phyloP scores from a whole-genome alignment of 2,113 vertebrate species.

The Cavia porcellus region DNA sequence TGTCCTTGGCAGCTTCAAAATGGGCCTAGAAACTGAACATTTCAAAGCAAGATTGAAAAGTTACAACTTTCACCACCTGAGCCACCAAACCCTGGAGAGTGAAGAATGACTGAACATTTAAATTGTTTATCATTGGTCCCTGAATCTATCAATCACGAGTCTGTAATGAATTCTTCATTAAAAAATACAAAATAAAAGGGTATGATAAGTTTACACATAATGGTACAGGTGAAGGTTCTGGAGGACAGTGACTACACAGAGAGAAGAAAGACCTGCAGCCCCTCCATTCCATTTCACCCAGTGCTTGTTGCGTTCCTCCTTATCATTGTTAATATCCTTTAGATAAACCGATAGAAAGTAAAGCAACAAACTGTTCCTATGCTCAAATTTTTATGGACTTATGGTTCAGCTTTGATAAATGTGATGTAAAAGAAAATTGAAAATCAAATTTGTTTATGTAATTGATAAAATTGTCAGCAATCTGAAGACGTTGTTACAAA shows the following conservation, averaged over 20 bases:
- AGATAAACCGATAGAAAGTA: not conserved
- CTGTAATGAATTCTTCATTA: not conserved
- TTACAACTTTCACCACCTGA: not conserved
- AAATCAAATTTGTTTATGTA: slow-evolving; percentile 20
- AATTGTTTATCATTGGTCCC: not conserved
- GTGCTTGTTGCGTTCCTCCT: not conserved
- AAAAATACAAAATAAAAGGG: not conserved
- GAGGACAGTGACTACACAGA: not conserved
- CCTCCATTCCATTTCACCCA: too few relatives aligned
- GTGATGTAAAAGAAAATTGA: not conserved
- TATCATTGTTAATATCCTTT: not conserved
- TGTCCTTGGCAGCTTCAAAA: not conserved
- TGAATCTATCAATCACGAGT: not conserved
- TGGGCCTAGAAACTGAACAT: not conserved
- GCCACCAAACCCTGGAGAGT: accelerated
- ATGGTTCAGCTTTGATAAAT: not conserved
- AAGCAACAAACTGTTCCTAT: not conserved
- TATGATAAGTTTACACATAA: not conserved
- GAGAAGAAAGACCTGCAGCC: accelerated
- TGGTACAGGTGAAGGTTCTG: not conserved
- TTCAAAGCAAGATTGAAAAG: not conserved
- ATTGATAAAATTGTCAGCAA: slow-evolving; percentile 69
- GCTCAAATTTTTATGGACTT: not conserved
- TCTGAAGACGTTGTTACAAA: slow-evolving; percentile 74
- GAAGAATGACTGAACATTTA: not conserved